Conservation (phyloP, 1,140 invertebrate genomes). For the Melipona quadrifasciata region DNA sequence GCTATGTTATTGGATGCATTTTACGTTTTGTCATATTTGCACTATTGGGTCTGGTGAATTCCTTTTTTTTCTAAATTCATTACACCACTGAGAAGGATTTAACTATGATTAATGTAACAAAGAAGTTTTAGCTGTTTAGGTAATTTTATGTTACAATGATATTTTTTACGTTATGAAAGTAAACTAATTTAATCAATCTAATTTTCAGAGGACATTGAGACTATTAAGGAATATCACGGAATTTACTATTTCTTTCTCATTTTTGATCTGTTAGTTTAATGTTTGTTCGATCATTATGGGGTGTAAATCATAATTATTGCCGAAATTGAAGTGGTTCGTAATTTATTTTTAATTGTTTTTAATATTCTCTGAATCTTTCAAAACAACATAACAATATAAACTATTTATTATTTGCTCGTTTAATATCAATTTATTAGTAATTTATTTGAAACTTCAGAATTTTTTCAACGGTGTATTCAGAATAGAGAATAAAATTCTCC, state of each 20-base stretch:
- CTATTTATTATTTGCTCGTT: neutral
- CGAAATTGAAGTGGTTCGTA: neutral
- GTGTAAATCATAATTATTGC: neutral
- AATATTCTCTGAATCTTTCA: neutral
- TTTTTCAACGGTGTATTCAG: neutral
- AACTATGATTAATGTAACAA: neutral
- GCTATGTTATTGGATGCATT: conserved; percentile 12
- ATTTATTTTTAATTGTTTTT: neutral
- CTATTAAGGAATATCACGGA: neutral
- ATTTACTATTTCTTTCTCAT: neutral
- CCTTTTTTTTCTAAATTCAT: neutral
- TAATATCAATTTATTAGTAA: neutral
- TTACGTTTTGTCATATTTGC: neutral
- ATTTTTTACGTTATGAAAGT: too few relatives aligned
- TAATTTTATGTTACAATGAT: too few relatives aligned
- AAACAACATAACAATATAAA: neutral
- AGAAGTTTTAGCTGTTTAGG: neutral
- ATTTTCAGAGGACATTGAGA: neutral
- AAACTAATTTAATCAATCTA: too few relatives aligned
- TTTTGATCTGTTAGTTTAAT: neutral
- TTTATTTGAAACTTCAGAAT: neutral
- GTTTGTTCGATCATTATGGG: neutral
- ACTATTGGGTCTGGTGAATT: neutral
- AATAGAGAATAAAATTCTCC: neutral
- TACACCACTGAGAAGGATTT: neutral